Evolutionary conservation across 2,113 vertebrate species (phyloP).

Genomic region (Okapia johnstoni): DNA sequence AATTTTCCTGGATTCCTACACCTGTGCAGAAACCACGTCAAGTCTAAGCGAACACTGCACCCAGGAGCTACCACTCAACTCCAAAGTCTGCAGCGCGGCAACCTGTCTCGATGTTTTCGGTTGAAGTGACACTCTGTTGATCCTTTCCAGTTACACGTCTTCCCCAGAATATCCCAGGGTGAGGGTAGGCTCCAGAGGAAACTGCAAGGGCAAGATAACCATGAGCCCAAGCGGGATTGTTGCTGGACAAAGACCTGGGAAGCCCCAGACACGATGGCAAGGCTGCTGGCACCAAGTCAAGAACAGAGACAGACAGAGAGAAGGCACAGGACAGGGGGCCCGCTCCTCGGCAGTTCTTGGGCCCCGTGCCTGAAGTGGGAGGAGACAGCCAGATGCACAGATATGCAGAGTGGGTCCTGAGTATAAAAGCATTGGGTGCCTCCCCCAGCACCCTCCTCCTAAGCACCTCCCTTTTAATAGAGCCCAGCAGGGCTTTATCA

Average conservation of each 20-base stretch:
- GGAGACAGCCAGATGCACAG: conserved; percentile 17
- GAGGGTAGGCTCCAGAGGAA: background rate
- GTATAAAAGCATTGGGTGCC: conserved; percentile 45
- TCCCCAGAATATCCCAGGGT: background rate
- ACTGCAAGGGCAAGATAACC: background rate
- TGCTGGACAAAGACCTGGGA: background rate
- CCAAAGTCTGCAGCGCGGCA: background rate
- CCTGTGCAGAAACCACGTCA: background rate
- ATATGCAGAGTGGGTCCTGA: background rate
- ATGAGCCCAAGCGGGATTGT: background rate
- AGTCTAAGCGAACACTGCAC: background rate
- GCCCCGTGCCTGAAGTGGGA: conserved; percentile 48
- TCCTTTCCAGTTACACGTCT: background rate
- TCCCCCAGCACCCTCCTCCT: conserved; percentile 17
- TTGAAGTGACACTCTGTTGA: background rate
- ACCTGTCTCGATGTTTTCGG: background rate
- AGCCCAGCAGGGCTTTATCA: conserved; percentile 38
- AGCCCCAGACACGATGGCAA: background rate
- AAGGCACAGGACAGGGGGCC: background rate
- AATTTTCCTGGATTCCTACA: background rate
- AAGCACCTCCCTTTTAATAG: background rate
- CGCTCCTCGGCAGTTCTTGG: background rate
- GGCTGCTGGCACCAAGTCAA: background rate
- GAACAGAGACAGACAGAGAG: background rate
- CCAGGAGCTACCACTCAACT: background rate